Evolutionary conservation across 2,113 vertebrate species (phyloP).

Genomic region (Podiceps cristatus): DNA sequence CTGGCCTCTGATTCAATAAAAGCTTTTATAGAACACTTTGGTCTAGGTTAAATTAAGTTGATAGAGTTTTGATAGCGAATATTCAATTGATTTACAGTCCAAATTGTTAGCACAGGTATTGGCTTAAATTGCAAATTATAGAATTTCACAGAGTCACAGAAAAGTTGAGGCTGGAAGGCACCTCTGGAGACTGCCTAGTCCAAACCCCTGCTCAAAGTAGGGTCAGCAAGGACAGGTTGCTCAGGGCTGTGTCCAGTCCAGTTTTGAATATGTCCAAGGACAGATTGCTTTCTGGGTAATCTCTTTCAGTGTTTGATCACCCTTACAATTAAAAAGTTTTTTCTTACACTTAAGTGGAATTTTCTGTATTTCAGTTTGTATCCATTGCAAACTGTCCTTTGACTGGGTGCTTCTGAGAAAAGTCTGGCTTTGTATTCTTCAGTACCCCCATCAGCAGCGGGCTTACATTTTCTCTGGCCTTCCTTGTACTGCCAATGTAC

Average conservation of each 20-base stretch:
- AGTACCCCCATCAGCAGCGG: background rate
- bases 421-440: background rate
- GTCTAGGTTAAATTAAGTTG: slow-evolving; percentile 37
- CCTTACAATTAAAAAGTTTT: background rate
- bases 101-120: slow-evolving; percentile 1
- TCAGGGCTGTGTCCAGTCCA: background rate
- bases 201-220: background rate
- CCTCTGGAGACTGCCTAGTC: background rate
- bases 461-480: background rate
- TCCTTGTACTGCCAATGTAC: background rate
- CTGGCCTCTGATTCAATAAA: slow-evolving; percentile 40
- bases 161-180: background rate
- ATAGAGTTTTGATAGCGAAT: slow-evolving; percentile 19
- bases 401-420: background rate
- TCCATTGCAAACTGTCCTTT: background rate
- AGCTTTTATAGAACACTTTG: slow-evolving; percentile 4
- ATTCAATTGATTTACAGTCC: slow-evolving; percentile 24
- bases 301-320: background rate
- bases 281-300: background rate
- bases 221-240: background rate
- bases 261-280: background rate
- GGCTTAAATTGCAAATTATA: slow-evolving; percentile 1
- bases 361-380: background rate
- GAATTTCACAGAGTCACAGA: slow-evolving; percentile 12
- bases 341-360: background rate